phyloP scores from a whole-genome alignment of 64 coral and sea anemone species.

The Acropora yongei region DNA sequence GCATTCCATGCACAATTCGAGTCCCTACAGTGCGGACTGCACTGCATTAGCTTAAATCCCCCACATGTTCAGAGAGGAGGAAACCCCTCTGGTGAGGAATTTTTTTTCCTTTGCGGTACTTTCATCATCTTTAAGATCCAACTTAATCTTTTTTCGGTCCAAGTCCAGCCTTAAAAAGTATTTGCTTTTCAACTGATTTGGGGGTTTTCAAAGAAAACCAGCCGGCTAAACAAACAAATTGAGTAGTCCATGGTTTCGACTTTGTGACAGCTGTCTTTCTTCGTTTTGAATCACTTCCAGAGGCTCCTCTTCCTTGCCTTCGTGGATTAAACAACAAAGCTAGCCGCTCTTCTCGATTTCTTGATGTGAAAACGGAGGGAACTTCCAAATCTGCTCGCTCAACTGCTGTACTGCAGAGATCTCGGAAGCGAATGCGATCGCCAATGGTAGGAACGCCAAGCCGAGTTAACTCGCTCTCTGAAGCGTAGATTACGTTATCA shows the following conservation, averaged over 20 bases:
- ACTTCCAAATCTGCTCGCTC: too few relatives aligned
- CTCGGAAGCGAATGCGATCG: too few relatives aligned
- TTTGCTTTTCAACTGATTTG: background rate
- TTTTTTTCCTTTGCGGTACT: background rate
- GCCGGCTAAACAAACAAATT: background rate
- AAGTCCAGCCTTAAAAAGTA: background rate
- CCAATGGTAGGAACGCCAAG: too few relatives aligned
- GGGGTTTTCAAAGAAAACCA: background rate
- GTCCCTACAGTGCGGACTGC: constrained; percentile 25
- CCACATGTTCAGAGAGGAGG: background rate
- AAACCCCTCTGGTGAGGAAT: background rate
- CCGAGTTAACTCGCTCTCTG: too few relatives aligned
- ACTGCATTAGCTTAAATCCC: background rate
- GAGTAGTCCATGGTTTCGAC: background rate
- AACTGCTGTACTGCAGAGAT: too few relatives aligned
- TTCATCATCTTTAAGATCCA: background rate
- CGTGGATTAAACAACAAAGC: too few relatives aligned
- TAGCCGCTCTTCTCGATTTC: too few relatives aligned
- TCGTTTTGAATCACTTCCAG: too few relatives aligned
- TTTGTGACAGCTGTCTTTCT: background rate
- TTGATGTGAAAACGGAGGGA: too few relatives aligned
- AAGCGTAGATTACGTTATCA: background rate
- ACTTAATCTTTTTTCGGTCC: background rate
- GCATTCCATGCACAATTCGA: constrained; percentile 34
- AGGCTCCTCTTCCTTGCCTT: too few relatives aligned